A percentile compares a stretch with the other conserved stretches of the same genome.
phyloP scores from a whole-genome alignment of 2,888 invertebrate genomes.

The Agrochola litura region DNA sequence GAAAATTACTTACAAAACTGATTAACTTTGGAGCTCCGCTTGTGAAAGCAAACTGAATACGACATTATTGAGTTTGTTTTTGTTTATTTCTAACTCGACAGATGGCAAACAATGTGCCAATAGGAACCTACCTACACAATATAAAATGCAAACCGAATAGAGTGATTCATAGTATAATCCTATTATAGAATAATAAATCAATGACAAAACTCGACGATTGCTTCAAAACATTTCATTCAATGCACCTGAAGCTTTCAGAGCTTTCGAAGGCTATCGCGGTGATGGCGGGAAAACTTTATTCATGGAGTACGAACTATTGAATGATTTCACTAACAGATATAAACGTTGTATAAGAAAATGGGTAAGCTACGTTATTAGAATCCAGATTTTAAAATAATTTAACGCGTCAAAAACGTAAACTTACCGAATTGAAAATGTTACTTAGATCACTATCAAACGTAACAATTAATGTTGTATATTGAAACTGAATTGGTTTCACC shows the following conservation, averaged over 20 bases:
- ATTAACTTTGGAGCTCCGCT: conserved; percentile 14
- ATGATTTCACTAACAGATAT: conserved; percentile 9
- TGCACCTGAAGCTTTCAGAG: conserved; percentile 49
- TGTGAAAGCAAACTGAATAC: conserved; percentile 10
- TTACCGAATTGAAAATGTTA: conserved; percentile 46
- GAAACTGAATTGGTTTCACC: conserved; percentile 15
- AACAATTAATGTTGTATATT: conserved; percentile 23
- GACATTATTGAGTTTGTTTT: conserved; percentile 27
- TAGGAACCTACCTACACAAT: not conserved
- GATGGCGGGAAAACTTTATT: conserved; percentile 56
- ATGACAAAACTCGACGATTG: conserved; percentile 35
- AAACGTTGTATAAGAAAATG: not conserved
- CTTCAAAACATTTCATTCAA: conserved; percentile 25
- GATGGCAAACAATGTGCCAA: not conserved
- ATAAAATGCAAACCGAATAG: not conserved
- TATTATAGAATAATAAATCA: conserved; percentile 54
- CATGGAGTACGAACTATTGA: conserved; percentile 6
- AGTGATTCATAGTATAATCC: conserved; percentile 12
- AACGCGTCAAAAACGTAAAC: conserved; percentile 30
- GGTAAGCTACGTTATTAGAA: not conserved
- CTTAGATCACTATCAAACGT: conserved; percentile 50
- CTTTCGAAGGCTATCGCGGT: conserved; percentile 9
- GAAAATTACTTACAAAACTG: not conserved
- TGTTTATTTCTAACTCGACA: conserved; percentile 11
- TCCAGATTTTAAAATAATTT: conserved; percentile 9